These are phyloP conservation scores for Phrynosoma platyrhinos DNA, from an alignment of 2,113 vertebrate species.

Conservation along the genomic window DNA sequence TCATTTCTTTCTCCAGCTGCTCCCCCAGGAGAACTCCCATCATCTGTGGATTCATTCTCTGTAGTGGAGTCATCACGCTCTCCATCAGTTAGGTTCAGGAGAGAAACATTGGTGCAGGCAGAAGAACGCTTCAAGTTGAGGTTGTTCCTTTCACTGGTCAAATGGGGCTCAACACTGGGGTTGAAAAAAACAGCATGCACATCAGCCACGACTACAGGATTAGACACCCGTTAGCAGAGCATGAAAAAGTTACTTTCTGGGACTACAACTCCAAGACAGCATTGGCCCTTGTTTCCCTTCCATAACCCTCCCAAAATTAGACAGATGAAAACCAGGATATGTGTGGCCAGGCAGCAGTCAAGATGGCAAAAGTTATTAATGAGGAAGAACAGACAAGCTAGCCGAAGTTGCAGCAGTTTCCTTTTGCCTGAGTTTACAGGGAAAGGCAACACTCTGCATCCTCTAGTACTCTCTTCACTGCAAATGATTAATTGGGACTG, in stretches of 20 bases:
- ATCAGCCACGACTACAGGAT: not conserved
- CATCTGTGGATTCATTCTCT: conserved; percentile 35
- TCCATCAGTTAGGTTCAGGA: conserved; percentile 68
- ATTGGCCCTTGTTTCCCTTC: not conserved
- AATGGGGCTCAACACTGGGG: conserved; percentile 66
- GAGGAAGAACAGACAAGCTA: no score
- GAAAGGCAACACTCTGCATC: no score
- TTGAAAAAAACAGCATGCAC: not conserved
- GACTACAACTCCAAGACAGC: no score
- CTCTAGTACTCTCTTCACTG: no score
- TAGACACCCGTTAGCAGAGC: not conserved
- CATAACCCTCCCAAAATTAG: not conserved
- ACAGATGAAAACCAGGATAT: no score
- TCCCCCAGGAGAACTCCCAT: conserved; percentile 44
- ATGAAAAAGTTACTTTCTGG: no score
- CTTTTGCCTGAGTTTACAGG: no score
- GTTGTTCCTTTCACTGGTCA: conserved; percentile 58
- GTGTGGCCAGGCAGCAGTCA: no score
- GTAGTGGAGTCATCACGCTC: conserved; percentile 62
- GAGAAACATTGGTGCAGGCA: conserved; percentile 72
- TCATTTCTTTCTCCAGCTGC: conserved; percentile 15
- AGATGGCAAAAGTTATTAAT: no score
- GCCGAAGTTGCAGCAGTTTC: no score
- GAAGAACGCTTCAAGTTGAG: conserved; percentile 72
- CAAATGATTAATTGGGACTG: no score